Conservation (phyloP, 2,113 vertebrate genomes). For the Corydoras sp. region DNA sequence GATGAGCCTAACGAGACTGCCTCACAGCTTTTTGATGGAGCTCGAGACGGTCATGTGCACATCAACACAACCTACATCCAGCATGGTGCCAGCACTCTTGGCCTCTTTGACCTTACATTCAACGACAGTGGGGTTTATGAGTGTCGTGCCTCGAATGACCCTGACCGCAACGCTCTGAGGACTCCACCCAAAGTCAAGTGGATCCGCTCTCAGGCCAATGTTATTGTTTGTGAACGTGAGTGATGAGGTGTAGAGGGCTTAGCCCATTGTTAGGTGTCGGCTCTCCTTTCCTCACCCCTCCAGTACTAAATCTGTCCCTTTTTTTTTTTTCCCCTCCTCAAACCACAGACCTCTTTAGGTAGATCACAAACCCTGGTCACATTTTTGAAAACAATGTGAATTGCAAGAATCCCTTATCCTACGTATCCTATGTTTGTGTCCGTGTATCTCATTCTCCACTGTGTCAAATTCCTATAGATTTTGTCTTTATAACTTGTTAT, state of each 20-base stretch:
- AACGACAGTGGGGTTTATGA: constrained; percentile 84
- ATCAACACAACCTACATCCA: constrained; percentile 82
- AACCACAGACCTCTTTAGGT: too few relatives aligned
- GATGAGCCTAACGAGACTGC: constrained; percentile 69
- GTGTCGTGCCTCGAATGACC: constrained; percentile 94
- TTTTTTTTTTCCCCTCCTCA: not conserved
- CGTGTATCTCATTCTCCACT: too few relatives aligned
- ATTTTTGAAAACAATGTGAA: too few relatives aligned
- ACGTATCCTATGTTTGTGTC: too few relatives aligned
- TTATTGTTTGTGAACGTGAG: constrained; percentile 94
- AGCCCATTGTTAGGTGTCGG: too few relatives aligned
- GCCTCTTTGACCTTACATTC: constrained; percentile 66
- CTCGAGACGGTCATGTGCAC: constrained; percentile 70
- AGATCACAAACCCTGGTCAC: too few relatives aligned
- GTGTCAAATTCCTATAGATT: too few relatives aligned
- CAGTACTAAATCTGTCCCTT: not conserved
- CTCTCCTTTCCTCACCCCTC: not conserved
- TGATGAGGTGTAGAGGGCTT: constrained; percentile 52
- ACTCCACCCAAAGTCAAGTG: constrained; percentile 90
- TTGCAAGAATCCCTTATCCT: too few relatives aligned
- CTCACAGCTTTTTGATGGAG: constrained; percentile 83
- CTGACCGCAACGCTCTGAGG: constrained; percentile 85
- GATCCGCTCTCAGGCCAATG: constrained; percentile 89
- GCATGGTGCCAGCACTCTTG: constrained; percentile 78
- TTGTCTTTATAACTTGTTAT: too few relatives aligned